These are phyloP conservation scores for Aspiorhynchus laticeps DNA, from an alignment of 2,113 vertebrate genomes.

Conservation along the genomic window DNA sequence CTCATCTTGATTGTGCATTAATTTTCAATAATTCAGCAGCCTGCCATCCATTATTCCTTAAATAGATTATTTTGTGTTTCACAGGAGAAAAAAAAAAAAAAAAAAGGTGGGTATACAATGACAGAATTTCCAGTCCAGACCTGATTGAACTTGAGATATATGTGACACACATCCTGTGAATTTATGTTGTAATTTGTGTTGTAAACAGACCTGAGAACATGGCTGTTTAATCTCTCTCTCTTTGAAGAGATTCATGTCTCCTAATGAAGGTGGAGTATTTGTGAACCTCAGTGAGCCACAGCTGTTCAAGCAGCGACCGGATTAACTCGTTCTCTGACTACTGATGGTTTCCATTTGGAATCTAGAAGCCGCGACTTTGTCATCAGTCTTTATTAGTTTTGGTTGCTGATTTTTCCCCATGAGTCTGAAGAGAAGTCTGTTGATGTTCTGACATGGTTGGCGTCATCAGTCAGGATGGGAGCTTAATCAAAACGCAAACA, in stretches of 20 bases:
- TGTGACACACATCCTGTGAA: neutral
- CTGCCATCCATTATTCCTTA: neutral
- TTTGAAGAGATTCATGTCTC: constrained; percentile 13
- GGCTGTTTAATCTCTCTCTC: constrained; percentile 10
- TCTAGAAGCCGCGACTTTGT: constrained; percentile 40
- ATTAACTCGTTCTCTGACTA: constrained; percentile 47
- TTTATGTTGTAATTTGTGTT: neutral
- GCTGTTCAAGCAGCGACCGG: constrained; percentile 47
- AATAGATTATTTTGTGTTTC: neutral
- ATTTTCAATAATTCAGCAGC: constrained; percentile 1
- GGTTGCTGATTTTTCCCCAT: constrained; percentile 47
- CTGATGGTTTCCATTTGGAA: constrained; percentile 41
- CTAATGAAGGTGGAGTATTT: constrained; percentile 24
- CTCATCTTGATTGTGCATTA: constrained; percentile 1
- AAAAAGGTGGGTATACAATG: neutral
- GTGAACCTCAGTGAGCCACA: constrained; percentile 8
- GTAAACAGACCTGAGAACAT: constrained; percentile 4
- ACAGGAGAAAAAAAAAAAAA: neutral
- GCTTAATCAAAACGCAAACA: constrained; percentile 51
- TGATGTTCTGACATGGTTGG: constrained; percentile 53
- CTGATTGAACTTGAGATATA: neutral
- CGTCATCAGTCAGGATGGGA: constrained; percentile 41
- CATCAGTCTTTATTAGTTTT: constrained; percentile 60
- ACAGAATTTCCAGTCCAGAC: neutral
- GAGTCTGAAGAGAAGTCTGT: constrained; percentile 47